These are phyloP conservation scores for Lingula anatina DNA, from an alignment of 2,888 invertebrate genomes.

Conservation along the genomic window DNA sequence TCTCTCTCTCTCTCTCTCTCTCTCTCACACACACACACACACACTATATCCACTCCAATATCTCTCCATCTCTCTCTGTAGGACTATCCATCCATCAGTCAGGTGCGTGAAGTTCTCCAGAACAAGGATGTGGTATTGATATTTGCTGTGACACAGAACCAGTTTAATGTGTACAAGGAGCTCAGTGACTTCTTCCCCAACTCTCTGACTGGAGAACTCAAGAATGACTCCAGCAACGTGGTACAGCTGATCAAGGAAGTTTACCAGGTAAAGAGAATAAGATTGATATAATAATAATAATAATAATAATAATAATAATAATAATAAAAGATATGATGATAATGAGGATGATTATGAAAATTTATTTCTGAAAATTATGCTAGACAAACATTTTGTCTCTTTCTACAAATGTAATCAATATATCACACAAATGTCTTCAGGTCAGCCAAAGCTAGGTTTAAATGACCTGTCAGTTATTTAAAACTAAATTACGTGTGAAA, in stretches of 20 bases:
- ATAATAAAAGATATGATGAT: no score
- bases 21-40: not conserved
- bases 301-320: no score
- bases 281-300: no score
- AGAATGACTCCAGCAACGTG: slow-evolving; percentile 91
- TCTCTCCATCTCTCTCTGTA: no score
- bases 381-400: not conserved
- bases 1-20: no score
- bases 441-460: not conserved
- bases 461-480: not conserved
- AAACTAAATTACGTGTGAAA: not conserved
- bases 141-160: slow-evolving; percentile 88
- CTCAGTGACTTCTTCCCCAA: slow-evolving; percentile 86
- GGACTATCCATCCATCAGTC: slow-evolving; percentile 97
- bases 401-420: not conserved
- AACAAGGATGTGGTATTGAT: slow-evolving; percentile 95
- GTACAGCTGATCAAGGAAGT: slow-evolving; percentile 90
- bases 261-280: slow-evolving; percentile 66
- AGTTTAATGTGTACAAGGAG: slow-evolving; percentile 76
- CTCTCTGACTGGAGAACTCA: slow-evolving; percentile 82
- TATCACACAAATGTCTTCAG: not conserved
- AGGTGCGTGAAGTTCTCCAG: slow-evolving; percentile 77
- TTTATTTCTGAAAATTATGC: not conserved
- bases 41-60: no score
- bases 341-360: no score